Evolutionary conservation across 2,797 vertebrate genomes (phyloP).

Genomic region (Gallinago solitaria): DNA sequence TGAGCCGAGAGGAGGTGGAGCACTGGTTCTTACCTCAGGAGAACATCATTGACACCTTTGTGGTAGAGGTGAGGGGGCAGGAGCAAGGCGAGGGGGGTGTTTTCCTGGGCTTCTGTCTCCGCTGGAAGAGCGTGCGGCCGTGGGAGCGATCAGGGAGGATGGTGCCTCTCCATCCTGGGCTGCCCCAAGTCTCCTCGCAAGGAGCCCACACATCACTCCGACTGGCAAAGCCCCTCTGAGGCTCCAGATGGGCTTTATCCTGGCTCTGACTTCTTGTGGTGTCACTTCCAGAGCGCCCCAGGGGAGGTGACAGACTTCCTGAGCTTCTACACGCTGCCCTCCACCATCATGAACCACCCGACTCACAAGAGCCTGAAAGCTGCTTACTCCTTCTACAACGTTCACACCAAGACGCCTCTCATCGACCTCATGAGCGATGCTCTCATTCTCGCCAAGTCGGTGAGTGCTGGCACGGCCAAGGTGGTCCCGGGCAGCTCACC

Average conservation of each 20-base stretch:
- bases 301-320: constrained; percentile 94
- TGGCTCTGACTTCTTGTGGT: rapidly evolving
- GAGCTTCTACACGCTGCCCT: constrained; percentile 97
- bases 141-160: rapidly evolving
- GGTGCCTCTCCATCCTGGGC: neutral
- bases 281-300: constrained; percentile 76
- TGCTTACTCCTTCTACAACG: constrained; percentile 98
- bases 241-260: neutral
- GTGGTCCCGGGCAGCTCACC: neutral
- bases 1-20: constrained; percentile 91
- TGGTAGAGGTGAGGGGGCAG: constrained; percentile 88
- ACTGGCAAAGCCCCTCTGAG: neutral
- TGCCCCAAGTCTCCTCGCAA: rapidly evolving
- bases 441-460: constrained; percentile 95
- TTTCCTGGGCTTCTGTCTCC: neutral
- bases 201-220: neutral
- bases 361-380: constrained; percentile 98
- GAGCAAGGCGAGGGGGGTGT: rapidly evolving
- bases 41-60: constrained; percentile 95
- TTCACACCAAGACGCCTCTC: constrained; percentile 92
- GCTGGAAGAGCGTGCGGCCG: neutral
- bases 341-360: constrained; percentile 98
- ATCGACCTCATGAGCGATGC: constrained; percentile 97
- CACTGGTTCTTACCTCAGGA: constrained; percentile 97
- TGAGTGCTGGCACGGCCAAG: constrained; percentile 33